Base-by-base conservation (phyloP, 2,113 vertebrate genomes). In the Morone saxatilis region DNA sequence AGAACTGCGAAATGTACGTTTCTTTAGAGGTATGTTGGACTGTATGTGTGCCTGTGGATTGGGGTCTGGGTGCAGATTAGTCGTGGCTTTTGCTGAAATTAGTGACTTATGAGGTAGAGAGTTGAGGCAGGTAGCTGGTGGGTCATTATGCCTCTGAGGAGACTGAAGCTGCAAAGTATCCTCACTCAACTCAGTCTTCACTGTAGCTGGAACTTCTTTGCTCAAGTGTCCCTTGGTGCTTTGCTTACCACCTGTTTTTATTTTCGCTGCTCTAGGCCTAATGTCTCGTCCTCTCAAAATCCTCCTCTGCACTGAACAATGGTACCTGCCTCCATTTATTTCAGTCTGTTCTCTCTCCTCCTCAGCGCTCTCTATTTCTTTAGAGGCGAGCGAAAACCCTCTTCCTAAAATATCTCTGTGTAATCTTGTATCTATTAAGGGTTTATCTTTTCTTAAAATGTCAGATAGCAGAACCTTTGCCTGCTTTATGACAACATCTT, bases 1-100 rank as follows among this genome's bases (percentile, higher is more conserved):
- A 0, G 94, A 94, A 70, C 93, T 94, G 53, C 93, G 94, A 91
- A 96, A 95, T 10, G 92, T 93, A 3, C 95, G 93, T 84, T 96
- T 96, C 77, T 96, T 96, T 78, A 96, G 85, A 69, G 95, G 95
- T 87, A 96, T 96, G 86, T 95, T 95, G 70, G 94, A 93, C 89
- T 94, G 94, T 0, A 70, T 84, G 76, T 93, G 94, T 7, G 72
- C 80, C 83, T 94, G 95, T 16, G 90, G 56, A 66, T 76, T 92
- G 61, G 84, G 74, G 57, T 94, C 94, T 50, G 86, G 51, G 5
- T 60, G 72, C n/a, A 53, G 19, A n/a, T 63, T 83, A 51, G 53
- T 71, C 0, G 31, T 59, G 76, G 67, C 65, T 71, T 91, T 91
- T 2, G 57, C 68, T 41, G 81, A 68, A 51, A 84, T 48, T 0